A percentile compares a stretch with the other conserved stretches of the same genome.
Evolutionary conservation across 2,888 invertebrate species (phyloP).

Genomic region (Drosophila planitibia): DNA sequence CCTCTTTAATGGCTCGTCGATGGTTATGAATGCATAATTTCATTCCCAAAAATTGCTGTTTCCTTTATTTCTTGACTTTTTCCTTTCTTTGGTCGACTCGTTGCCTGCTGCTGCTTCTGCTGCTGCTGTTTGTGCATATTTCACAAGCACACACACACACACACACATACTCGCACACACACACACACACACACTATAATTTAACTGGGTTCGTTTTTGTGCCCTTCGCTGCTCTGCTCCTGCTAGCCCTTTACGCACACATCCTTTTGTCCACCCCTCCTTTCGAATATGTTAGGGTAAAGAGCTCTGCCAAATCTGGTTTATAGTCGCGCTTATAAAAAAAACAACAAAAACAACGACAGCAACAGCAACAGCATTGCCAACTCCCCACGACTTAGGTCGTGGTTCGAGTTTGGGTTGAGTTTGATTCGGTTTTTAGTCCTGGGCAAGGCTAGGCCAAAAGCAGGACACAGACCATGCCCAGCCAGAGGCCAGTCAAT

Average conservation of each 20-base stretch:
- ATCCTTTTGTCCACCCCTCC: constrained; percentile 13
- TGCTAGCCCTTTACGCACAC: constrained; percentile 32
- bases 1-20: constrained; percentile 59
- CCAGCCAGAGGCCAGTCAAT: constrained; percentile 32
- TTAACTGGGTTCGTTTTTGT: constrained; percentile 23
- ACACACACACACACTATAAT: constrained; percentile 49
- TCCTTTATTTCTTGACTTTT: constrained; percentile 34
- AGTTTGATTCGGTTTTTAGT: constrained; percentile 47
- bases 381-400: constrained; percentile 1
- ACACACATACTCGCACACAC: constrained; percentile 43
- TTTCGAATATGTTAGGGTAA: constrained; percentile 59
- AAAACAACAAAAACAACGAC: constrained; percentile 30
- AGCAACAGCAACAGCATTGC: constrained; percentile 36
- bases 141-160: constrained; percentile 43
- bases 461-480: neutral
- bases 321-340: constrained; percentile 74
- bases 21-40: constrained; percentile 78
- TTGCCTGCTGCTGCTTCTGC: constrained; percentile 19
- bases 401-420: constrained; percentile 4
- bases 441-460: constrained; percentile 11
- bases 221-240: constrained; percentile 10
- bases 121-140: constrained; percentile 38
- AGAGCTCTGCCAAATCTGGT: constrained; percentile 72
- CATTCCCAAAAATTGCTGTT: constrained; percentile 65
- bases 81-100: constrained; percentile 8